A percentile compares a stretch with the other conserved stretches of the same genome.
phyloP scores from a whole-genome alignment of 2,113 vertebrate species.

The Chionomys nivalis region DNA sequence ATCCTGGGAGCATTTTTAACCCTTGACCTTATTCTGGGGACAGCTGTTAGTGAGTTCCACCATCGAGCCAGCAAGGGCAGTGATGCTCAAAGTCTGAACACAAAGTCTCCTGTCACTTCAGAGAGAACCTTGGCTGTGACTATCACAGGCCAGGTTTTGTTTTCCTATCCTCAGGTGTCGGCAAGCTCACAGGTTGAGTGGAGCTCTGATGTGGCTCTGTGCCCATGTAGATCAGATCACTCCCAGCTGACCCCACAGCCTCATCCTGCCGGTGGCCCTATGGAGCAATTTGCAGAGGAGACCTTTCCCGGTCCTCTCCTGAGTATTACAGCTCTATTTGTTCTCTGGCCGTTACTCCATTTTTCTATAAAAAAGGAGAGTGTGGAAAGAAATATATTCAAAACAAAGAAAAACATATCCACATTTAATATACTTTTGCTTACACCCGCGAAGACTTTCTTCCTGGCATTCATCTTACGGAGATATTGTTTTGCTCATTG shows the following conservation, averaged over 20 bases:
- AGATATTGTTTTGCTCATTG: constrained; percentile 65
- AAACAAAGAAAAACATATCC: constrained; percentile 46
- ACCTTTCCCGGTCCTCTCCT: neutral
- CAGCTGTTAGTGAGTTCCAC: constrained; percentile 18
- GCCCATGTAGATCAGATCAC: rapidly evolving
- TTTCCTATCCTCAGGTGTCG: neutral
- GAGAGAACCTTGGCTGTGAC: neutral
- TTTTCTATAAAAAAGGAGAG: neutral
- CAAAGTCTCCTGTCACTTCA: constrained; percentile 3
- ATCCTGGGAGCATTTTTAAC: constrained; percentile 39
- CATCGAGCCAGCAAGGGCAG: neutral
- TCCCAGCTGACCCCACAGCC: neutral
- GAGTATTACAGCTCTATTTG: neutral
- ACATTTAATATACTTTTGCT: neutral
- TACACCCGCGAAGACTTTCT: neutral
- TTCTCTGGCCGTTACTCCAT: neutral
- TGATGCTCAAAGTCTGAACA: constrained; percentile 27
- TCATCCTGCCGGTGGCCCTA: neutral
- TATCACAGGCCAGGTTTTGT: neutral
- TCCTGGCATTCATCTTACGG: constrained; percentile 48
- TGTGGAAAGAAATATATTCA: neutral
- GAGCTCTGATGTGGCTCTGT: neutral
- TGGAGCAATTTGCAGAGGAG: neutral
- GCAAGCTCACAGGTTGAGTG: too few relatives aligned
- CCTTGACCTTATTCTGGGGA: constrained; percentile 59